Percentiles rank a stretch among this genome's conserved stretches.
These are phyloP conservation scores for Coboldia fuscipes DNA, from an alignment of 1,140 invertebrate genomes.

Conservation along the genomic window DNA sequence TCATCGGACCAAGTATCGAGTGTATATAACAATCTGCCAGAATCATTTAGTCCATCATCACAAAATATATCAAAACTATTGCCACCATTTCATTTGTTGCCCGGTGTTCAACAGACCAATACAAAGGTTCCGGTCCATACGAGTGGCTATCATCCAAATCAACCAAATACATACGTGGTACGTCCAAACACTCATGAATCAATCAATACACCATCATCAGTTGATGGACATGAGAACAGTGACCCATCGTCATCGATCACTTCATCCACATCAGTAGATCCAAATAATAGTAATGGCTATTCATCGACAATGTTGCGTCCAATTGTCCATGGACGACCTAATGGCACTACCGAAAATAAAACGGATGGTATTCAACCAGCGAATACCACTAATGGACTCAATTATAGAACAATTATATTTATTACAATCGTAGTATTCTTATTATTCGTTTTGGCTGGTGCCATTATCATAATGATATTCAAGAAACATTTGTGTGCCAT, in stretches of 20 bases:
- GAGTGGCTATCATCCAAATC: conserved; percentile 1
- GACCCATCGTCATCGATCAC: neutral
- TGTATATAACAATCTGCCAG: conserved; percentile 5
- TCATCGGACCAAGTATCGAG: conserved; percentile 9
- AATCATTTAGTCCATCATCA: conserved; percentile 14
- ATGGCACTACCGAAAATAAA: neutral
- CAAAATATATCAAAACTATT: conserved; percentile 15
- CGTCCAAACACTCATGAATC: too few species aligned
- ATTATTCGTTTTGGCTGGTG: conserved; percentile 28
- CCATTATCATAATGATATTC: conserved; percentile 25
- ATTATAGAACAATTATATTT: conserved; percentile 30
- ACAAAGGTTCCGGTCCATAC: conserved; percentile 3
- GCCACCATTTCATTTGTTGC: conserved; percentile 12
- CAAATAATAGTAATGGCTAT: conserved; percentile 3
- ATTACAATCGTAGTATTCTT: conserved; percentile 27
- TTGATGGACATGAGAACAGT: neutral
- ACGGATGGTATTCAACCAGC: conserved; percentile 19
- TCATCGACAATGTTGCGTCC: neutral
- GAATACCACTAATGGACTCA: conserved; percentile 20
- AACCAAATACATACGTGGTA: neutral
- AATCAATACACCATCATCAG: neutral
- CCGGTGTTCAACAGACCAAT: conserved; percentile 8
- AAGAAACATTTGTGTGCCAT: conserved; percentile 28
- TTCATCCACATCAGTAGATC: conserved; percentile 8
- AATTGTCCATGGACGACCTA: neutral